Evolutionary conservation across 2,888 invertebrate genomes (phyloP), one percentile per base, ranked within the genome.

Genomic region (Aromia moschata): DNA sequence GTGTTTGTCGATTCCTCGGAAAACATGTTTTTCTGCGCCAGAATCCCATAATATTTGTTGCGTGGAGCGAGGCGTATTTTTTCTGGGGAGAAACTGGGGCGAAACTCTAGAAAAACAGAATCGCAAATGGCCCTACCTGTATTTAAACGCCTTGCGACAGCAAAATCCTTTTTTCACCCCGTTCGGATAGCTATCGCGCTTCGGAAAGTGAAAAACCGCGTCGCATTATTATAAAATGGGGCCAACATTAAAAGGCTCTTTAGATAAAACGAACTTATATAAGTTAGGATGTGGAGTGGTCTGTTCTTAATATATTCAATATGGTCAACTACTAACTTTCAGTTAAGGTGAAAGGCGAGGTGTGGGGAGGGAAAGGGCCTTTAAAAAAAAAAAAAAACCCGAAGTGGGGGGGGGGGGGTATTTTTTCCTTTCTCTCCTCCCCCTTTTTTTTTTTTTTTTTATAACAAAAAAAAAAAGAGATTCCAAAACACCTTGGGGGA

Each of bases 181-280:
- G n/a, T 40, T 40, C 11, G n/a, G 5, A 18, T 40, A 10, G 7
- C 3, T 25, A 1, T 40, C 15, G 16, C 17, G 40, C 17, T 40
- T 40, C n/a, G 40, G 40, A 40, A 40, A 40, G 40, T 17, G 40
- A 40, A 40, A 40, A 40, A 40, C 16, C 40, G 5, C 40, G 40
- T 40, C 16, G n/a, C 17, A 40, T 40, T 40, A 40, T 40, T 40
- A 40, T 40, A 40, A 40, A 40, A 17, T n/a, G 16, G n/a, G 11
- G 40, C 2, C 16, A 40, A 40, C 40, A 40, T 40, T 40, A 40
- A 40, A 40, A 40, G 17, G 40, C 40, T 40, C 17, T 40, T 17
- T 40, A 15, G 16, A 17, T 40, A 18, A 40, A 40, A 40, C 17
- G 40, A 40, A 40, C 40, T 40, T 40, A 40, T 5, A 40, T 40